Percentiles rank a stretch among this genome's conserved stretches.
These are phyloP conservation scores for Bimastos eiseni DNA, from an alignment of 2,888 invertebrate genomes.

Conservation along the genomic window DNA sequence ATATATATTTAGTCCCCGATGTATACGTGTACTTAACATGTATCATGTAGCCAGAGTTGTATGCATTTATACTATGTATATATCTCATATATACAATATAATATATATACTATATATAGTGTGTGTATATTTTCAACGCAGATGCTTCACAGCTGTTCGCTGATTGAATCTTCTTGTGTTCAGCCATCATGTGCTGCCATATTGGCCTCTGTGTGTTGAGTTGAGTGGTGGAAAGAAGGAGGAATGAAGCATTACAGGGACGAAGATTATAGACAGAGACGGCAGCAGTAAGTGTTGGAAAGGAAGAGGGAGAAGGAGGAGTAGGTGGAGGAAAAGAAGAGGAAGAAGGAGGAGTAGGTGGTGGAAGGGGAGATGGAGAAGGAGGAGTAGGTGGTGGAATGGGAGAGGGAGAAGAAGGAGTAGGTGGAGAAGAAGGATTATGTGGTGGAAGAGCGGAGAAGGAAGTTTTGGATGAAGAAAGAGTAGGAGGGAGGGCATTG, in stretches of 20 bases:
- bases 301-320: not conserved
- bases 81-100: not conserved
- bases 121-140: not conserved
- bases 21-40: too few relatives aligned
- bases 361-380: too few relatives aligned
- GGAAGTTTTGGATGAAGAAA: too few relatives aligned
- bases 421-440: too few relatives aligned
- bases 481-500: too few relatives aligned
- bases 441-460: too few relatives aligned
- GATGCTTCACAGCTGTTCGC: not conserved
- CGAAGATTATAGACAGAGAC: not conserved
- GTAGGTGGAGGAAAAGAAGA: not conserved
- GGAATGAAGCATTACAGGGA: not conserved
- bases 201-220: constrained; percentile 1
- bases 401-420: too few relatives aligned
- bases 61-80: too few relatives aligned
- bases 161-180: not conserved
- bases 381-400: too few relatives aligned
- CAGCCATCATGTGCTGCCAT: not conserved
- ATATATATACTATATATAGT: not conserved
- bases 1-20: not conserved
- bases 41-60: too few relatives aligned
- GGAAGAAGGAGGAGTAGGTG: not conserved
- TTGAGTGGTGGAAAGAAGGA: not conserved
- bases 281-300: not conserved